phyloP scores from a whole-genome alignment of 2,888 invertebrate genomes.

The Drosophila nigricruria region DNA sequence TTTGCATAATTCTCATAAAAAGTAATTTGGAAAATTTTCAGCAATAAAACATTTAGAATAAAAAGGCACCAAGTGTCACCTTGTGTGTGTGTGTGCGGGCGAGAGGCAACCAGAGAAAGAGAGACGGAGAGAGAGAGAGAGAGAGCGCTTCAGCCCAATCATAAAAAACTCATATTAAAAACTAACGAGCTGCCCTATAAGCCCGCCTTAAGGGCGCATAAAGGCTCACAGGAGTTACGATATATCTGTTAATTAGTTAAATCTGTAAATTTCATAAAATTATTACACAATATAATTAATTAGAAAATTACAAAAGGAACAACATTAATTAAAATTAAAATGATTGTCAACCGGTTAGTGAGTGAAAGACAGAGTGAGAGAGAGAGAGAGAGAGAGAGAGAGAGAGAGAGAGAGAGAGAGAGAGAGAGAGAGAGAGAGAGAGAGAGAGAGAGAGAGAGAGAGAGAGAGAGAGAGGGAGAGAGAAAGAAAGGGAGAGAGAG shows the following conservation, averaged over 20 bases:
- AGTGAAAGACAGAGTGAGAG: background rate
- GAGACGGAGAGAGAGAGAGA: background rate
- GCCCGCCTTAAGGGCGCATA: background rate
- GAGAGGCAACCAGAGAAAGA: background rate
- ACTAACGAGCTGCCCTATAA: constrained; percentile 27
- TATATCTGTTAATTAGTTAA: background rate
- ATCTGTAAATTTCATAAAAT: background rate
- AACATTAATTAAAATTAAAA: too few relatives aligned
- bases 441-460: background rate
- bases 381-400: too few relatives aligned
- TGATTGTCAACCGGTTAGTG: too few relatives aligned
- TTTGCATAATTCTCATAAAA: constrained; percentile 62
- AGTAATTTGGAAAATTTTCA: constrained; percentile 65
- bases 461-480: background rate
- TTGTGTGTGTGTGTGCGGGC: background rate
- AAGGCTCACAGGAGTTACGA: background rate
- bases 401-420: too few relatives aligned
- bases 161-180: constrained; percentile 54
- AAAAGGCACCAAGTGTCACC: constrained; percentile 58
- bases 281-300: background rate
- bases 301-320: background rate
- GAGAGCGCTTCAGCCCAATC: background rate
- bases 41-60: constrained; percentile 70
- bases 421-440: too few relatives aligned
- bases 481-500: background rate